These are phyloP conservation scores for Ruditapes philippinarum DNA, from an alignment of 1,140 invertebrate species.

Conservation along the genomic window DNA sequence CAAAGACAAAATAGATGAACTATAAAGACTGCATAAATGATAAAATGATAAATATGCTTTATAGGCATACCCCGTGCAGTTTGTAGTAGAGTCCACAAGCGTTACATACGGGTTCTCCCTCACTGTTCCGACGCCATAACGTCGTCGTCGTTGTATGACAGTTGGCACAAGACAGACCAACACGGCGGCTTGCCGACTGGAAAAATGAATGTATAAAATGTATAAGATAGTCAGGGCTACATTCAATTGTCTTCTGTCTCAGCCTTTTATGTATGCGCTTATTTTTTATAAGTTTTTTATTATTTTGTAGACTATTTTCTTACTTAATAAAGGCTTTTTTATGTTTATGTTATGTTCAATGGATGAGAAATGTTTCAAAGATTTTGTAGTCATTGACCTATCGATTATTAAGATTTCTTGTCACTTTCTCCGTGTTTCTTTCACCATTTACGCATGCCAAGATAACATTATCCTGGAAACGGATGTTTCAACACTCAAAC, in stretches of 20 bases:
- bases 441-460: slow-evolving; percentile 14
- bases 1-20: too few species aligned
- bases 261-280: too few species aligned
- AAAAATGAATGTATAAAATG: too few species aligned
- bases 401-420: background rate
- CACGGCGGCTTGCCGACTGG: slow-evolving; percentile 74
- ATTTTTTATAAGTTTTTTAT: too few species aligned
- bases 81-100: slow-evolving; percentile 99
- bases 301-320: too few species aligned
- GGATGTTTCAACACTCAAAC: slow-evolving; percentile 31
- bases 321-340: too few species aligned
- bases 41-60: too few species aligned
- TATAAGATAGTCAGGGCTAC: too few species aligned
- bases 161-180: slow-evolving; percentile 96
- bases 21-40: too few species aligned
- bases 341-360: too few species aligned
- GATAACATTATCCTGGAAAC: background rate
- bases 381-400: background rate
- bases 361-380: too few species aligned
- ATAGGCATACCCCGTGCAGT: slow-evolving; percentile 94
- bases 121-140: slow-evolving; percentile 97
- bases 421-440: background rate
- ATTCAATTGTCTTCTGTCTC: too few species aligned
- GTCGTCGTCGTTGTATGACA: slow-evolving; percentile 97
- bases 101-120: slow-evolving; percentile 98